phyloP scores from a whole-genome alignment of 1,140 invertebrate species.

The Octopus sinensis region DNA sequence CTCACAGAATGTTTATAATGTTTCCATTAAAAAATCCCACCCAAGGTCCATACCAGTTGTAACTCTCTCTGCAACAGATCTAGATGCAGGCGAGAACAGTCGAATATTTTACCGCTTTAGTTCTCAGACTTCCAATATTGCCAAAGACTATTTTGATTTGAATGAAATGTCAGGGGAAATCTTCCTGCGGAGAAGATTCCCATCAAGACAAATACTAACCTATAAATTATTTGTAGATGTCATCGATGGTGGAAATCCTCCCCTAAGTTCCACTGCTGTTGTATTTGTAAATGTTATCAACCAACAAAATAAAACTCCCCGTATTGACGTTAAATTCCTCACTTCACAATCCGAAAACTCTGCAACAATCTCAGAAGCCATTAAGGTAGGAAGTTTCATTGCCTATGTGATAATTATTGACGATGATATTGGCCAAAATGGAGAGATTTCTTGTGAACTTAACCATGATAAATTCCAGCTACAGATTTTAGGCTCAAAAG shows the following conservation, averaged over 20 bases:
- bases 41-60: slow-evolving; percentile 37
- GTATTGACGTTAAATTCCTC: slow-evolving; percentile 51
- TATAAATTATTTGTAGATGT: slow-evolving; percentile 86
- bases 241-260: slow-evolving; percentile 69
- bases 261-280: slow-evolving; percentile 82
- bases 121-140: slow-evolving; percentile 60
- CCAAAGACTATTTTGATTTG: slow-evolving; percentile 41
- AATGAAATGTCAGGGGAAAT: slow-evolving; percentile 46
- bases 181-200: slow-evolving; percentile 73
- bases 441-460: slow-evolving; percentile 43
- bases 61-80: slow-evolving; percentile 38
- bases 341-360: slow-evolving; percentile 89
- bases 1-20: slow-evolving; percentile 68
- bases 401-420: slow-evolving; percentile 65
- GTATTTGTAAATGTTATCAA: slow-evolving; percentile 88
- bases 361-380: slow-evolving; percentile 83
- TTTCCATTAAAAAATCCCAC: slow-evolving; percentile 35
- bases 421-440: slow-evolving; percentile 55
- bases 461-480: slow-evolving; percentile 25
- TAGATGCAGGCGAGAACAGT: slow-evolving; percentile 47
- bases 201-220: slow-evolving; percentile 79
- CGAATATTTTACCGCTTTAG: slow-evolving; percentile 69
- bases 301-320: slow-evolving; percentile 86
- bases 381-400: slow-evolving; percentile 79
- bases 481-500: slow-evolving; percentile 20